Percentiles rank a stretch among this genome's conserved stretches.
Evolutionary conservation across 2,888 invertebrate species (phyloP).

Genomic region (Platynereis dumerilii): DNA sequence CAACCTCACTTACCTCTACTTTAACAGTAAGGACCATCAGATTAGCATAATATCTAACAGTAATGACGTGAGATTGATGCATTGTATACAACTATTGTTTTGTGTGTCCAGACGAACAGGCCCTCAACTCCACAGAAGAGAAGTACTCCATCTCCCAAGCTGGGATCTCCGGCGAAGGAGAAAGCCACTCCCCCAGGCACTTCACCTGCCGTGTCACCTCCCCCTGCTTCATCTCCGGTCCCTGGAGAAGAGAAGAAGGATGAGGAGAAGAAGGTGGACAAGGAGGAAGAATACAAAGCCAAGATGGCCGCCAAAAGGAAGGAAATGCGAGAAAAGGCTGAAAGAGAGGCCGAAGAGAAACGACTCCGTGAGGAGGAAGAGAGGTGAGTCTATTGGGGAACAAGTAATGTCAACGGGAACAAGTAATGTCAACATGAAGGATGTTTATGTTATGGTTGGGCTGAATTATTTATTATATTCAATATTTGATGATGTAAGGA

Average conservation of each 20-base stretch:
- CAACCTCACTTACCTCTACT: too few relatives aligned
- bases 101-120: too few relatives aligned
- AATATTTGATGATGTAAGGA: too few relatives aligned
- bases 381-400: constrained; percentile 3
- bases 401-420: constrained; percentile 78
- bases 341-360: constrained; percentile 81
- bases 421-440: neutral
- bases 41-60: too few relatives aligned
- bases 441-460: neutral
- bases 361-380: constrained; percentile 1
- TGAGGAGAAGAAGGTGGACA: constrained; percentile 1
- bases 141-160: constrained; percentile 12
- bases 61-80: too few relatives aligned
- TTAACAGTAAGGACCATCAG: too few relatives aligned
- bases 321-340: constrained; percentile 88
- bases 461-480: too few relatives aligned
- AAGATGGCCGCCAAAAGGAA: constrained; percentile 88
- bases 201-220: constrained; percentile 10
- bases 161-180: constrained; percentile 13
- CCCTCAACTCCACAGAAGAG: too few relatives aligned
- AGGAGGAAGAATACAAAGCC: constrained; percentile 70
- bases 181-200: constrained; percentile 14
- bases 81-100: too few relatives aligned
- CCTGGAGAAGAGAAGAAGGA: constrained; percentile 2
- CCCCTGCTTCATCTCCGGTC: constrained; percentile 6